Percentiles rank a stretch among this genome's conserved stretches.
phyloP scores from a whole-genome alignment of 1,140 invertebrate species.

The Mesaphorura yosii region DNA sequence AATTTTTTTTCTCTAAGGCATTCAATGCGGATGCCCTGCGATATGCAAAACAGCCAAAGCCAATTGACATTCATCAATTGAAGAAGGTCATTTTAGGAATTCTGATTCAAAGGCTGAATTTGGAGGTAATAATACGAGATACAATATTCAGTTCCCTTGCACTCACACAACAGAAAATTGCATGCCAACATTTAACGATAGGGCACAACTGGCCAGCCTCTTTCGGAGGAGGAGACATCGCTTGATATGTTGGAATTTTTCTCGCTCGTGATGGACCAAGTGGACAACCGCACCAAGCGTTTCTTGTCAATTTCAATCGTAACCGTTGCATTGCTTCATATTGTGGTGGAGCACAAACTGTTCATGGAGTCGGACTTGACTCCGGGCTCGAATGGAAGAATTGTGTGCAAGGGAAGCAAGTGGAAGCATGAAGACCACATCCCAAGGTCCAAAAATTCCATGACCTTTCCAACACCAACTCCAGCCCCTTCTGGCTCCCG shows the following conservation, averaged over 20 bases:
- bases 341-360: neutral
- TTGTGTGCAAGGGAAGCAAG: neutral
- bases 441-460: neutral
- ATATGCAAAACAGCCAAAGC: neutral
- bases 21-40: neutral
- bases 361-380: neutral
- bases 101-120: neutral
- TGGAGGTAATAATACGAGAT: neutral
- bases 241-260: neutral
- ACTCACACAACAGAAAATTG: neutral
- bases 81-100: neutral
- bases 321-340: neutral
- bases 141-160: neutral
- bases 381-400: neutral
- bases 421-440: neutral
- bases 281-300: neutral
- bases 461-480: neutral
- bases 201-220: too few relatives aligned
- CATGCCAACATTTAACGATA: neutral
- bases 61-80: neutral
- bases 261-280: neutral
- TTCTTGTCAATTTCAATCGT: neutral
- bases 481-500: neutral
- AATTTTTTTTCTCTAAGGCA: too few relatives aligned
- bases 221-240: neutral